Evolutionary conservation across 2,113 vertebrate species (phyloP).

Genomic region (Melanotaenia duboulayi): DNA sequence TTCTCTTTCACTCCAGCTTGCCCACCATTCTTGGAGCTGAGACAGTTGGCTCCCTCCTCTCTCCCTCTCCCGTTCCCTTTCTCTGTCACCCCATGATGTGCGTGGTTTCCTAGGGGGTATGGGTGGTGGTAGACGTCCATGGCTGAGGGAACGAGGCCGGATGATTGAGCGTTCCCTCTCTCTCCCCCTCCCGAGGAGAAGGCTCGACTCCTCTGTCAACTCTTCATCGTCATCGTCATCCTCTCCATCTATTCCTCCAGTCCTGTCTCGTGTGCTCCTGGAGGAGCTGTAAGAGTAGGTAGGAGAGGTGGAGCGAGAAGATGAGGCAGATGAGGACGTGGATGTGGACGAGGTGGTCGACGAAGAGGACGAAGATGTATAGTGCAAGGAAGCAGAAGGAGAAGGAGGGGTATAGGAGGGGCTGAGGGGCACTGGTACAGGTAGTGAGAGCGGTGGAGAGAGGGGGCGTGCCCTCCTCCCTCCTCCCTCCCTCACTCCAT

Average conservation of each 20-base stretch:
- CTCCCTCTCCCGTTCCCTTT: constrained; percentile 78
- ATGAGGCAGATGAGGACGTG: constrained; percentile 80
- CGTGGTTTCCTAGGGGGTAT: constrained; percentile 85
- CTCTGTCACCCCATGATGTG: constrained; percentile 77
- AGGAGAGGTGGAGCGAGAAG: constrained; percentile 82
- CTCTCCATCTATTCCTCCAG: constrained; percentile 75
- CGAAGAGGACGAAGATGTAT: constrained; percentile 80
- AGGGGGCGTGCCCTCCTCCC: constrained; percentile 81
- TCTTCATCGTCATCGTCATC: constrained; percentile 84
- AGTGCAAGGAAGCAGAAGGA: constrained; percentile 82
- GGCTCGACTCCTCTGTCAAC: constrained; percentile 84
- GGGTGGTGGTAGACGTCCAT: constrained; percentile 82
- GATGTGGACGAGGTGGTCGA: constrained; percentile 80
- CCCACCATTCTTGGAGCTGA: constrained; percentile 86
- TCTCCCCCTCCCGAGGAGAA: constrained; percentile 80
- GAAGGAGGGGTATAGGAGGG: constrained; percentile 83
- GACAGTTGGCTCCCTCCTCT: constrained; percentile 83
- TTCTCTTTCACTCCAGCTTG: constrained; percentile 83
- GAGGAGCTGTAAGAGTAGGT: constrained; percentile 83
- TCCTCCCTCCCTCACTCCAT: constrained; percentile 76
- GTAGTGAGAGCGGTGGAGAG: constrained; percentile 85
- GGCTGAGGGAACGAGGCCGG: constrained; percentile 82
- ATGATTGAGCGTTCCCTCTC: constrained; percentile 79
- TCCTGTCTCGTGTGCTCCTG: constrained; percentile 79
- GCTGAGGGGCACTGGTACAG: constrained; percentile 83